Conservation (phyloP, 2,113 vertebrate species). For the Gymnorhina tibicen region DNA sequence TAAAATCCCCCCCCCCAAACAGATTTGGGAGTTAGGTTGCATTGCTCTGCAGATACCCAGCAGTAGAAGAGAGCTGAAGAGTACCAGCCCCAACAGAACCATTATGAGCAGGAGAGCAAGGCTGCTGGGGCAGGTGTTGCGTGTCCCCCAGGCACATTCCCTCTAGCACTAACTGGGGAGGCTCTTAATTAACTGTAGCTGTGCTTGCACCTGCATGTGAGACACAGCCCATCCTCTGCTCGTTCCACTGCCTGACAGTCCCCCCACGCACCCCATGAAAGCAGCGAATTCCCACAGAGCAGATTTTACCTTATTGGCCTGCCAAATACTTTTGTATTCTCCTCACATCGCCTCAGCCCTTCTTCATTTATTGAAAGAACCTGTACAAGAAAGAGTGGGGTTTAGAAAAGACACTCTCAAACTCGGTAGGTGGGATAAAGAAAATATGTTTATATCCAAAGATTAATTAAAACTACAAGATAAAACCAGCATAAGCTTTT, state of each 20-base stretch:
- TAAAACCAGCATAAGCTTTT: not conserved
- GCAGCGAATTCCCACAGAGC: not conserved
- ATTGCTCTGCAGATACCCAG: not conserved
- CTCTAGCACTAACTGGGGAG: not conserved
- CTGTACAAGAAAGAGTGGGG: slow-evolving; percentile 47
- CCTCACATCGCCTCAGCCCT: slow-evolving; percentile 89
- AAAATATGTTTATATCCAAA: not conserved
- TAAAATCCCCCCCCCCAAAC: not conserved
- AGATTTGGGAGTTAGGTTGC: not conserved
- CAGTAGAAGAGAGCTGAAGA: not conserved
- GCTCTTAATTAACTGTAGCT: not conserved
- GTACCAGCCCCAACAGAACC: not conserved
- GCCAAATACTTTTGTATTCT: slow-evolving; percentile 92
- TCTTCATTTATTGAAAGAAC: slow-evolving; percentile 96
- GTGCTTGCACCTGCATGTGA: not conserved
- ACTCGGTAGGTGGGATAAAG: not conserved
- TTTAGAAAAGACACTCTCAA: not conserved
- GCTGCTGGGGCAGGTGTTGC: not conserved
- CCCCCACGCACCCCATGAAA: accelerated
- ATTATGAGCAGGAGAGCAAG: accelerated
- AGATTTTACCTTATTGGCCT: slow-evolving; percentile 87
- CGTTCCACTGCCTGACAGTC: not conserved
- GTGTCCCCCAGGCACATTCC: not conserved
- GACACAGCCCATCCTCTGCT: not conserved
- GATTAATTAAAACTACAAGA: not conserved